phyloP scores from a whole-genome alignment of 2,113 vertebrate genomes.

The Scolopax mira region DNA sequence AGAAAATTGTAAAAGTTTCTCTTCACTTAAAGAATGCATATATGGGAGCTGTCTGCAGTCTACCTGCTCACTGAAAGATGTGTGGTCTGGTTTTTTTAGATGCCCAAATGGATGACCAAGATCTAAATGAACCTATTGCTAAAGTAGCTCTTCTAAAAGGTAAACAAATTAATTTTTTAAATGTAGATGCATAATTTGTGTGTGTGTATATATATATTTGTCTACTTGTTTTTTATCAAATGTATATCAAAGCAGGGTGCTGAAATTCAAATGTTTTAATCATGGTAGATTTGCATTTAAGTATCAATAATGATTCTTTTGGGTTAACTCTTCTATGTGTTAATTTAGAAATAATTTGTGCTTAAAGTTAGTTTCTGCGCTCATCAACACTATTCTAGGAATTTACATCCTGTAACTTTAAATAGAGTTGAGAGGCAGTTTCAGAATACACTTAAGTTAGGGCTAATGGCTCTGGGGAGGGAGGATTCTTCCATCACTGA shows the following conservation, averaged over 20 bases:
- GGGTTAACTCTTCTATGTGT: neutral
- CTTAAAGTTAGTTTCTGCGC: neutral
- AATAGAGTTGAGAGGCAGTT: neutral
- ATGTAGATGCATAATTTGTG: neutral
- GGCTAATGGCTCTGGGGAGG: neutral
- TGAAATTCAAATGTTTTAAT: neutral
- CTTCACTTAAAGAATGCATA: neutral
- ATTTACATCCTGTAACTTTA: neutral
- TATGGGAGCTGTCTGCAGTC: neutral
- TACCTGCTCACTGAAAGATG: neutral
- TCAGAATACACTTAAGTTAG: neutral
- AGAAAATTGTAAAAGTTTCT: neutral
- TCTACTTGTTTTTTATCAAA: conserved; percentile 2
- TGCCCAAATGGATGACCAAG: conserved; percentile 97
- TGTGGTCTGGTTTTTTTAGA: conserved; percentile 70
- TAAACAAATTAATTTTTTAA: conserved; percentile 60
- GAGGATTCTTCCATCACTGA: neutral
- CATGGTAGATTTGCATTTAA: neutral
- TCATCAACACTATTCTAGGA: neutral
- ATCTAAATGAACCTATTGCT: conserved; percentile 92
- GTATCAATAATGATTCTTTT: neutral
- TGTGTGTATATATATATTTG: neutral
- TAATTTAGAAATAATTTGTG: neutral
- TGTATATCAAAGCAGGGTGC: neutral
- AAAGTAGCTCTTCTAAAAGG: conserved; percentile 93